These are phyloP conservation scores for Malurus elegans DNA, from an alignment of 2,113 vertebrate genomes.

Conservation along the genomic window DNA sequence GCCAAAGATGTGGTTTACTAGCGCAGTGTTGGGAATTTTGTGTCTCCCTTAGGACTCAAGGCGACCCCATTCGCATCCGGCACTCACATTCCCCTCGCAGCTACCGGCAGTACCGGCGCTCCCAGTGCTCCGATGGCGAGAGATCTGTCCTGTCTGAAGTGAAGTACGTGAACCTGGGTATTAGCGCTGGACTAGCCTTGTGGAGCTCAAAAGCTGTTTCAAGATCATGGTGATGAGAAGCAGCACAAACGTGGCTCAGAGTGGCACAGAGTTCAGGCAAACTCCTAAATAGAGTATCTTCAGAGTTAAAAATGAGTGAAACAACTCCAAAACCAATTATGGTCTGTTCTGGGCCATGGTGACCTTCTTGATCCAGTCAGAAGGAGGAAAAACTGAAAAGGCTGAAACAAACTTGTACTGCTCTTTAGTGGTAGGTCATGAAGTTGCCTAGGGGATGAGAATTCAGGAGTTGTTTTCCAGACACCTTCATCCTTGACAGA, in stretches of 20 bases:
- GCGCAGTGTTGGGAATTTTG: neutral
- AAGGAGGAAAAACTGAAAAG: neutral
- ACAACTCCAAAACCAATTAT: neutral
- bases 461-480: neutral
- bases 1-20: neutral
- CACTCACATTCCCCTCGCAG: constrained; percentile 87
- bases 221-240: neutral
- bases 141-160: constrained; percentile 87
- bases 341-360: neutral
- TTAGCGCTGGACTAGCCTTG: neutral
- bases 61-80: constrained; percentile 83
- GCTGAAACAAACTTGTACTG: neutral
- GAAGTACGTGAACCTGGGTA: constrained; percentile 74
- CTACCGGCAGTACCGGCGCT: constrained; percentile 83
- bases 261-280: neutral
- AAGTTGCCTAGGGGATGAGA: neutral
- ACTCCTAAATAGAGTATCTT: neutral
- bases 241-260: neutral
- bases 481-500: neutral
- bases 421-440: neutral
- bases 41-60: constrained; percentile 81
- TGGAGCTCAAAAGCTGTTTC: neutral
- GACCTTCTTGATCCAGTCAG: neutral
- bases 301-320: neutral
- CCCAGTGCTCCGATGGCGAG: constrained; percentile 88